phyloP scores from a whole-genome alignment of 2,797 vertebrate species.

The Cirrhinus mrigala region DNA sequence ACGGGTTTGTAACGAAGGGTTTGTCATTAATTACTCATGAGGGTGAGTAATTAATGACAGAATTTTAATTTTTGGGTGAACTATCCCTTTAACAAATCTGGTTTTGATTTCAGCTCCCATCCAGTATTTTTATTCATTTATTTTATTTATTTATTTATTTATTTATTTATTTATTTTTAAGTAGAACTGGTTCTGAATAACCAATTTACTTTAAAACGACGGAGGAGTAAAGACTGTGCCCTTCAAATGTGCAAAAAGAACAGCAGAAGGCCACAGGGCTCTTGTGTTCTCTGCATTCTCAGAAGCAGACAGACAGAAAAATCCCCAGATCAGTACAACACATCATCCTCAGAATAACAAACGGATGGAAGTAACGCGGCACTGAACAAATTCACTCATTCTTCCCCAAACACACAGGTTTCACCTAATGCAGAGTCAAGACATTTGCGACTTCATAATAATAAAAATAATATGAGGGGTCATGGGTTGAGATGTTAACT shows the following conservation, averaged over 20 bases:
- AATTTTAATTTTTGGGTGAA: no score
- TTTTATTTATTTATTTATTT: background rate
- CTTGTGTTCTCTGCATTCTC: conserved; percentile 10
- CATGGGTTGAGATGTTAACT: conserved; percentile 1
- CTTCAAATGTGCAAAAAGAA: conserved; percentile 28
- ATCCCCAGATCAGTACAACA: conserved; percentile 22
- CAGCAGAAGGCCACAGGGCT: conserved; percentile 6
- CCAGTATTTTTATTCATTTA: background rate
- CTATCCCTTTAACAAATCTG: background rate
- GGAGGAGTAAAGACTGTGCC: background rate
- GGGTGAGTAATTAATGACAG: no score
- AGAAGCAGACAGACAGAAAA: conserved; percentile 39
- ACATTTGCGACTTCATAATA: background rate
- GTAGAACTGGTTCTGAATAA: conserved; percentile 1
- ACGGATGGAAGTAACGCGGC: background rate
- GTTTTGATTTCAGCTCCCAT: background rate
- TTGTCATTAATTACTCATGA: no score
- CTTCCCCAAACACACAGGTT: background rate
- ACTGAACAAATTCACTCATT: background rate
- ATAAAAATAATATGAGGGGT: background rate
- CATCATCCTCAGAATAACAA: conserved; percentile 34
- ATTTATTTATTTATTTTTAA: background rate
- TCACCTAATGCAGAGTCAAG: background rate
- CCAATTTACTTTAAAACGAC: conserved; percentile 14
- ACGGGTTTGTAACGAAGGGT: no score